These are phyloP conservation scores for Tetragonisca angustula DNA, from an alignment of 2,888 invertebrate genomes.

Conservation along the genomic window DNA sequence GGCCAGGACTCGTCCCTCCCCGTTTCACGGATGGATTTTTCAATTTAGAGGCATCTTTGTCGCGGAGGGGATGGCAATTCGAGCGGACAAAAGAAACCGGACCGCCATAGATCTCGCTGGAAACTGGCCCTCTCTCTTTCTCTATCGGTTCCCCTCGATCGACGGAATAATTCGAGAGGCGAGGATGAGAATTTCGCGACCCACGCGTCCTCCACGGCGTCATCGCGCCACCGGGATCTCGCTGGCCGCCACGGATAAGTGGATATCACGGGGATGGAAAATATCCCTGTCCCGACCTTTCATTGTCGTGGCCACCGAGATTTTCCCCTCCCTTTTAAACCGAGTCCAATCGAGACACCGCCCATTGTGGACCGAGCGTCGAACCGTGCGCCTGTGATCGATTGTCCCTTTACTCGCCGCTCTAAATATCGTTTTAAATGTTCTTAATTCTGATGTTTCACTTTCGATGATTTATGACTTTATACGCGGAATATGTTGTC, in stretches of 20 bases:
- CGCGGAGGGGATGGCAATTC: constrained; percentile 65
- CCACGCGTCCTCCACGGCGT: constrained; percentile 37
- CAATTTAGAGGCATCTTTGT: constrained; percentile 71
- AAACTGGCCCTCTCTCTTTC: constrained; percentile 57
- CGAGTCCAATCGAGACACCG: constrained; percentile 30
- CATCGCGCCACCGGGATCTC: constrained; percentile 30
- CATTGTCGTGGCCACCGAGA: constrained; percentile 57
- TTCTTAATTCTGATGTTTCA: background rate
- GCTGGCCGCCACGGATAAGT: constrained; percentile 66
- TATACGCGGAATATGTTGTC: background rate
- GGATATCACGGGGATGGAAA: constrained; percentile 60
- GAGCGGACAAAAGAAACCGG: constrained; percentile 65
- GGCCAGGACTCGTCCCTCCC: constrained; percentile 38
- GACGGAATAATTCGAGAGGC: constrained; percentile 76
- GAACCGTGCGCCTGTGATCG: constrained; percentile 49
- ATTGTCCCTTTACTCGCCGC: constrained; percentile 51
- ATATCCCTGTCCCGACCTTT: constrained; percentile 51
- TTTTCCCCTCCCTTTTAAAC: constrained; percentile 48
- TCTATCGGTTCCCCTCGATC: constrained; percentile 52
- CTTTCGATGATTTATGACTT: background rate
- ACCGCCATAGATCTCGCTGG: constrained; percentile 59
- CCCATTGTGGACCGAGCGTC: constrained; percentile 57
- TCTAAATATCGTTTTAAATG: constrained; percentile 37
- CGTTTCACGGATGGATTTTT: constrained; percentile 68
- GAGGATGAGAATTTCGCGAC: constrained; percentile 77